phyloP scores from a whole-genome alignment of 2,888 invertebrate species.

The Selenia dentaria region DNA sequence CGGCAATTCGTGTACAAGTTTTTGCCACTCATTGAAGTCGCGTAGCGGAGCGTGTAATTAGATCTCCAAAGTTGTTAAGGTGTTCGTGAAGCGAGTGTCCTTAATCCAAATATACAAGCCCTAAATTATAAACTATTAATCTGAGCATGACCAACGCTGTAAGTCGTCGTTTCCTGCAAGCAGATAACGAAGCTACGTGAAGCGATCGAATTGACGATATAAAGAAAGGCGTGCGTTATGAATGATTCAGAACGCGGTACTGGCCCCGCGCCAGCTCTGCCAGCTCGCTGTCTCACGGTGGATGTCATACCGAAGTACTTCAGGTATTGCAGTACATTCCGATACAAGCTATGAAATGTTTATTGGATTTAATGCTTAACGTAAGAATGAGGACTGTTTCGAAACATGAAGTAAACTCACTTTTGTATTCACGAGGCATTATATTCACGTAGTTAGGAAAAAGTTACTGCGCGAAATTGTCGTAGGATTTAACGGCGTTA shows the following conservation, averaged over 20 bases:
- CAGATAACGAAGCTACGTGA: conserved; percentile 15
- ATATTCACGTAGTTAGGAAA: too few relatives aligned
- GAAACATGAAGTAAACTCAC: too few relatives aligned
- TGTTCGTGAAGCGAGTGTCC: too few relatives aligned
- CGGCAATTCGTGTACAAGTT: background rate
- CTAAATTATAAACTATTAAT: too few relatives aligned
- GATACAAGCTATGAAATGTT: background rate
- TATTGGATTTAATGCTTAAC: background rate
- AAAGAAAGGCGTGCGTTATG: conserved; percentile 16
- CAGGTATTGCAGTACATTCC: background rate
- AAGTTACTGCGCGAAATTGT: too few relatives aligned
- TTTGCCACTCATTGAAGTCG: conserved; percentile 2
- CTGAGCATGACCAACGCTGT: background rate
- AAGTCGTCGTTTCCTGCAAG: conserved; percentile 4
- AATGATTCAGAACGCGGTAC: conserved; percentile 16
- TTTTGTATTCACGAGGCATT: too few relatives aligned
- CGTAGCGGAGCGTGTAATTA: conserved; percentile 1
- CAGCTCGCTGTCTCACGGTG: background rate
- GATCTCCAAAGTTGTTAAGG: too few relatives aligned
- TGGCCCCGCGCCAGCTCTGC: conserved; percentile 14
- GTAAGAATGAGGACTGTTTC: too few relatives aligned
- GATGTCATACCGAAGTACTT: conserved; percentile 5
- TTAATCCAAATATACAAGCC: too few relatives aligned
- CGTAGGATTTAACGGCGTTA: too few relatives aligned
- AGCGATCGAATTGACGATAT: conserved; percentile 25